A percentile compares a stretch with the other conserved stretches of the same genome.
Conservation (phyloP, 2,797 vertebrate species). For the Helostoma temminkii region DNA sequence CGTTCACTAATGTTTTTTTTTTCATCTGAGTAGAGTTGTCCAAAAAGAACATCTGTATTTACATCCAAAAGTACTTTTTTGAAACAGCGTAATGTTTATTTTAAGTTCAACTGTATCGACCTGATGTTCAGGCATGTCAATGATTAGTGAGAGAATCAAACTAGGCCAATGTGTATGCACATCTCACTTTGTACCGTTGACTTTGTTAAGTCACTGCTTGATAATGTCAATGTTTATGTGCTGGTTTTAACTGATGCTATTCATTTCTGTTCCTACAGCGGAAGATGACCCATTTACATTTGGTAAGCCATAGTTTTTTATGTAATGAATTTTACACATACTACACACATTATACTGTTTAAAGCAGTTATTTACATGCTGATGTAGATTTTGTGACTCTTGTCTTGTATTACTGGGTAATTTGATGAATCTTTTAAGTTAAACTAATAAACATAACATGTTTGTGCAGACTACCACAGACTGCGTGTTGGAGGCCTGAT, state of each 20-base stretch:
- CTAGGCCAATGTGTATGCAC: conserved; percentile 14
- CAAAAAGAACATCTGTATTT: neutral
- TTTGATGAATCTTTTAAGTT: neutral
- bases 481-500: conserved; percentile 87
- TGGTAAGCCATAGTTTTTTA: conserved; percentile 69
- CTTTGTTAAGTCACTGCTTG: conserved; percentile 19
- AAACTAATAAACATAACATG: conserved; percentile 3
- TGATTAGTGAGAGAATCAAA: conserved; percentile 38
- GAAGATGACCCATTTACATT: conserved; percentile 84
- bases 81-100: neutral
- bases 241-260: conserved; percentile 23
- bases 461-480: conserved; percentile 81
- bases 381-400: neutral
- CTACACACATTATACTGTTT: no score
- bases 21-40: neutral
- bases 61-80: neutral
- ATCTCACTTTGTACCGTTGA: conserved; percentile 41
- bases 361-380: neutral
- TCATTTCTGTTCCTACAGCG: conserved; percentile 55
- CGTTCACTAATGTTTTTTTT: neutral
- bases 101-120: conserved; percentile 23
- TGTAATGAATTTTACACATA: no score
- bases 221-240: conserved; percentile 24
- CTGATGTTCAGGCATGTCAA: conserved; percentile 15
- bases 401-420: neutral